Conservation (phyloP, 2,797 vertebrate species). For the Diplodus sargus region DNA sequence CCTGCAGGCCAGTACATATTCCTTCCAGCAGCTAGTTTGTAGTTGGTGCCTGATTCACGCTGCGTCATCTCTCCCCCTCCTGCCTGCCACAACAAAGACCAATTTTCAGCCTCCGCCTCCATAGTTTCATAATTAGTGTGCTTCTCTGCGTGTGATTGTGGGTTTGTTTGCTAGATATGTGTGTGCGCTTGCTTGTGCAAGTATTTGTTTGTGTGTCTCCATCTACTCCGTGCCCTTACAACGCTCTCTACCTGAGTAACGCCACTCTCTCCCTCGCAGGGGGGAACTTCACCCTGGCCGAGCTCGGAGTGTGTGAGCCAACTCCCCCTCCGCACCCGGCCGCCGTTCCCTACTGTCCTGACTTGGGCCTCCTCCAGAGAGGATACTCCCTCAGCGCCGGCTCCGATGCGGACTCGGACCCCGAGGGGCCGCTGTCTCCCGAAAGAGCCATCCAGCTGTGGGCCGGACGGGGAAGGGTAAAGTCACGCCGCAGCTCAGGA, state of each 20-base stretch:
- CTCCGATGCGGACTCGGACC: slow-evolving; percentile 92
- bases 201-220: slow-evolving; percentile 49
- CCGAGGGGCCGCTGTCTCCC: slow-evolving; percentile 92
- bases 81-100: slow-evolving; percentile 74
- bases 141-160: slow-evolving; percentile 74
- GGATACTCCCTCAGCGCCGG: slow-evolving; percentile 92
- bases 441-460: slow-evolving; percentile 94
- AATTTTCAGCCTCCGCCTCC: slow-evolving; percentile 78
- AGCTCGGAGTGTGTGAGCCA: slow-evolving; percentile 93
- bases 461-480: slow-evolving; percentile 90
- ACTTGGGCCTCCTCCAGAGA: slow-evolving; percentile 93
- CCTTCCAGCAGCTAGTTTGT: slow-evolving; percentile 74
- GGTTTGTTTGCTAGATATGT: slow-evolving; percentile 66
- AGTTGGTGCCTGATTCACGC: slow-evolving; percentile 77
- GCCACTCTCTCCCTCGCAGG: slow-evolving; percentile 67
- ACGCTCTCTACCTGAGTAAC: slow-evolving; percentile 43
- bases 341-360: slow-evolving; percentile 90
- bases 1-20: slow-evolving; percentile 71
- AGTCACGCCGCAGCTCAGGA: slow-evolving; percentile 93
- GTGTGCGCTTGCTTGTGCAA: slow-evolving; percentile 44
- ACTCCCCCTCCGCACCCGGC: slow-evolving; percentile 83
- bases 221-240: slow-evolving; percentile 35
- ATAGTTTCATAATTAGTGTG: slow-evolving; percentile 79
- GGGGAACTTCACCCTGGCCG: slow-evolving; percentile 93
- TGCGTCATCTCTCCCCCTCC: slow-evolving; percentile 75